phyloP scores from a whole-genome alignment of 2,113 vertebrate species.

The Calypte anna region DNA sequence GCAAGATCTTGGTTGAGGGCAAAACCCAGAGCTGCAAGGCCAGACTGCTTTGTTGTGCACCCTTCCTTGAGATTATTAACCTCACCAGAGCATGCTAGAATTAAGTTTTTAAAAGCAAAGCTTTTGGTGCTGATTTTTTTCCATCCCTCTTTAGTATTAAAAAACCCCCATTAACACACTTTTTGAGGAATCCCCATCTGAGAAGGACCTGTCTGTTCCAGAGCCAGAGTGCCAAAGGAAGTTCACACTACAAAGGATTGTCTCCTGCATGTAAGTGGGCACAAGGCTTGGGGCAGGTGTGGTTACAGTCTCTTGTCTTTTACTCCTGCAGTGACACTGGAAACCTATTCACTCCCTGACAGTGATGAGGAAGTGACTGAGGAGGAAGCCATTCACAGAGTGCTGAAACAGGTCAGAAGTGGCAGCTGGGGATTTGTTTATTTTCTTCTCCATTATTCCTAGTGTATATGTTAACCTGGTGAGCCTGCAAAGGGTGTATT shows the following conservation, averaged over 20 bases:
- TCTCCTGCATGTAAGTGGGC: neutral
- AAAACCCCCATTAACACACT: neutral
- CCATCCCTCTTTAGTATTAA: neutral
- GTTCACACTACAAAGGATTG: neutral
- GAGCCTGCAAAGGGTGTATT: neutral
- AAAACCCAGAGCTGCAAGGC: neutral
- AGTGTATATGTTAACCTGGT: neutral
- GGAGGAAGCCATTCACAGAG: constrained; percentile 83
- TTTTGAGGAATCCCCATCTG: neutral
- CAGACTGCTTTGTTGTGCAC: neutral
- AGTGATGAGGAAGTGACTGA: constrained; percentile 94
- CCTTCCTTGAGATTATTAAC: neutral
- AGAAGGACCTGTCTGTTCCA: neutral
- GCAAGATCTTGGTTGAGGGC: neutral
- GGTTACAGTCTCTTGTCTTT: neutral
- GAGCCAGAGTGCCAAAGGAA: neutral
- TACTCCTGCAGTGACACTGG: constrained; percentile 81
- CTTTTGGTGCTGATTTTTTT: neutral
- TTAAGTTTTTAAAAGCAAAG: neutral
- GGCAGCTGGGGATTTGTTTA: neutral
- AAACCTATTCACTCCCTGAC: constrained; percentile 83
- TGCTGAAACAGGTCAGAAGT: constrained; percentile 86
- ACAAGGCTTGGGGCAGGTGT: neutral
- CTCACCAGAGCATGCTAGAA: neutral
- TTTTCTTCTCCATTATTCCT: neutral